Conservation (phyloP, 2,113 vertebrate species). For the Corythoichthys intestinalis region DNA sequence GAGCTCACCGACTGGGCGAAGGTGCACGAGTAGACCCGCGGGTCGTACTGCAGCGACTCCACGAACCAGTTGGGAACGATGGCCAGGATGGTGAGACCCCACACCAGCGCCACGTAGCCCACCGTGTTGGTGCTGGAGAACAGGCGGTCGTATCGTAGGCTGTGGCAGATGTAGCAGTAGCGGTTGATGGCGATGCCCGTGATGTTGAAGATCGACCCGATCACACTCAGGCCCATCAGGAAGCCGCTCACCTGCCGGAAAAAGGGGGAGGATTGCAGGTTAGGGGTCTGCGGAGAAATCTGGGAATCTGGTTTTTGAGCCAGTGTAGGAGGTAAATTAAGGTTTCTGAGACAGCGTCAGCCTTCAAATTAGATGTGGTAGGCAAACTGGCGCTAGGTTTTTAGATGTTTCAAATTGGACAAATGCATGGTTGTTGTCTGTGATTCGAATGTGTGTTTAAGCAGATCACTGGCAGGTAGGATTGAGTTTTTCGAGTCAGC, state of each 20-base stretch:
- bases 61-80: slow-evolving; percentile 79
- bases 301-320: too few species aligned
- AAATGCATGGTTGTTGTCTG: too few species aligned
- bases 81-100: slow-evolving; percentile 74
- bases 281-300: neutral
- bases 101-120: slow-evolving; percentile 76
- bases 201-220: slow-evolving; percentile 83
- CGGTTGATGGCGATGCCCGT: slow-evolving; percentile 80
- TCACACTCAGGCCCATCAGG: slow-evolving; percentile 81
- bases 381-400: too few species aligned
- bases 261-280: neutral
- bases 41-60: slow-evolving; percentile 78
- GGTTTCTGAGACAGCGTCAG: neutral
- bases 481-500: too few species aligned
- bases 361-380: too few species aligned
- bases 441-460: too few species aligned
- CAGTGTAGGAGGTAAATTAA: neutral
- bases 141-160: slow-evolving; percentile 73
- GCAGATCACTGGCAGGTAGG: too few species aligned
- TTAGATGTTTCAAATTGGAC: too few species aligned
- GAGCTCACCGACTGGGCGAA: slow-evolving; percentile 80
- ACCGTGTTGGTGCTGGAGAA: slow-evolving; percentile 77
- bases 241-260: slow-evolving; percentile 75
- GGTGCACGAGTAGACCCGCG: slow-evolving; percentile 78
- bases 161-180: slow-evolving; percentile 83